Base-by-base conservation (phyloP, 2,888 invertebrate species). In the Myopa testacea region DNA sequence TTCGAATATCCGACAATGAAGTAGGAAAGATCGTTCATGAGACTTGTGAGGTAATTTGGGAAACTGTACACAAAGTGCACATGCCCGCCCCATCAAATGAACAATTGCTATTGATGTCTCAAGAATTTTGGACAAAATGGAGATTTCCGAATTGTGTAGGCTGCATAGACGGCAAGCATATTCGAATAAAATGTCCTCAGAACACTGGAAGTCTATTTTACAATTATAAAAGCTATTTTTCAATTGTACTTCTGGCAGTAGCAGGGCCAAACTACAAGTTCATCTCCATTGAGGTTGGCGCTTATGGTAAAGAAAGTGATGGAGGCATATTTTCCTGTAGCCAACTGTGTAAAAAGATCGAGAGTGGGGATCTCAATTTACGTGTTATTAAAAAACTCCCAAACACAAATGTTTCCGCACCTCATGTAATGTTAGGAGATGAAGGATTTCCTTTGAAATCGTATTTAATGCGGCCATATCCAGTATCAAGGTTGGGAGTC, bases 41-140 rank as follows among this genome's bases (percentile, higher is more conserved):
- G 45, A 45, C 45, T 45, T 45, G 45, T 45, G 45, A 6, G 7
- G 45, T 10, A 10, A 45, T 10, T 45, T 45, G 45, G 45, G 45
- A 45, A 8, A 45, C 45, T 45, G 7, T 45, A 45, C 45, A 45
- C 10, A 45, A 6, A 45, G 10, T 45, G 7, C 45, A 45, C 45
- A 45, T 45, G 45, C 45, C 6, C 7, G 6, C 45, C 10, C 45
- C 45, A 3, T 45, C 45, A 45, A 45, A 10, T 10, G 45, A 45
- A 45, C 45, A 45, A 10, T 8, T 45, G 45, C 45, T 45, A 45
- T 45, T 45, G 10, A 6, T 45, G 10, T 45, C 45, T 10, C 45
- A 45, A 45, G 7, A 45, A 45, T 45, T 45, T 45, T 45, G 45
- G 45, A 69, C 60, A 37, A 69, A 52, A 63, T 84, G 82, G 81